Base-by-base conservation (phyloP, 2,797 vertebrate species). In the Smutsia temminckii region DNA sequence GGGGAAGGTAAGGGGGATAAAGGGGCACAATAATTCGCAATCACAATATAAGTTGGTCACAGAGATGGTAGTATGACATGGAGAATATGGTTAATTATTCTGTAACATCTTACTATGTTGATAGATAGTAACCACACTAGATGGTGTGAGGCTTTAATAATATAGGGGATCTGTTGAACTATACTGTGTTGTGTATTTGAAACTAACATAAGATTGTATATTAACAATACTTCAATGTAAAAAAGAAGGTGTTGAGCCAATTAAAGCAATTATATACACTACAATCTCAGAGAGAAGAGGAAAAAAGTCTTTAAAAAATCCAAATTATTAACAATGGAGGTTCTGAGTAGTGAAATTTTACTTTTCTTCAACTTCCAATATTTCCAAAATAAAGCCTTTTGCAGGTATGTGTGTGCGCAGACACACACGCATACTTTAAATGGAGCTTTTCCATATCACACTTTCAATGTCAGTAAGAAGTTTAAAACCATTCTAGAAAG, bases 261-360 rank as follows among this genome's bases (percentile, higher is more conserved):
- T 49, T 49, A 61, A 72, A 78, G 29, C 74, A 83, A 85, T 21
- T 78, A 25, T 27, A 49, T n/a, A 55, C 3, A 51, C 2, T 27
- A 20, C 11, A 11, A 42, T 64, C 46, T 64, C 68, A 85, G 79
- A 57, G 57, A 85, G 17, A 34, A 57, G 37, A 20, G 13, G 1
- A 32, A 49, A 23, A 59, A 64, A 74, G 2, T 3, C 37, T 64
- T 16, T 72, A 53, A 89, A 78, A 84, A 66, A 78, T 77, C 5
- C n/a, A 57, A 59, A 72, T 83, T 57, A 42, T 59, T 59, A 90
- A 84, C 16, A 78, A 17, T 61, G 12, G 40, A 53, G 34, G 6
- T 78, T 90, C 61, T 90, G n/a, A 57, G 16, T 32, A 51, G 78
- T 84, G 34, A 90, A 94, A 81, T 71, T 86, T 78, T 51, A 42